Percentiles rank a stretch among this genome's conserved stretches.
Conservation (phyloP, 2,888 invertebrate species). For the Hoplodrina blanda region DNA sequence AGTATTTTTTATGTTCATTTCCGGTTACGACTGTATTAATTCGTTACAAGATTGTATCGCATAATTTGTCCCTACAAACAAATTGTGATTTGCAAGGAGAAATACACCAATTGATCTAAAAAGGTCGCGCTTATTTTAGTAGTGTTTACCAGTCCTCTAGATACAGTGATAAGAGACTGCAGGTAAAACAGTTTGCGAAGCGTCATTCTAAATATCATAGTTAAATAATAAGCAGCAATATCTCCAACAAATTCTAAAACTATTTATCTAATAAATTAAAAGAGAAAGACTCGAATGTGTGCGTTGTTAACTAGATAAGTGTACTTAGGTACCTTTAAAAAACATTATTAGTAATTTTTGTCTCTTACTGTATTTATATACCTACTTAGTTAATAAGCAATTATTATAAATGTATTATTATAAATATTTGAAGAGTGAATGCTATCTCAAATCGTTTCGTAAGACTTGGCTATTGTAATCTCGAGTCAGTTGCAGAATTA, state of each 20-base stretch:
- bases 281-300: neutral
- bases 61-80: neutral
- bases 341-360: constrained; percentile 3
- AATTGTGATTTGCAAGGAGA: constrained; percentile 1
- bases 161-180: neutral
- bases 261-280: neutral
- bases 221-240: constrained; percentile 3
- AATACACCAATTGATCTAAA: neutral
- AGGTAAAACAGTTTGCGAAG: neutral
- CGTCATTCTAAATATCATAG: neutral
- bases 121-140: neutral
- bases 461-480: constrained; percentile 16
- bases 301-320: neutral
- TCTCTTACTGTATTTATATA: neutral
- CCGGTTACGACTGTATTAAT: constrained; percentile 1
- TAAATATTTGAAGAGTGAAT: constrained; percentile 15
- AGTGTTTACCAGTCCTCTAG: neutral
- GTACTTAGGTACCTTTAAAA: constrained; percentile 1
- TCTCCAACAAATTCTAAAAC: constrained; percentile 5
- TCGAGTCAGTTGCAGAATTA: constrained; percentile 29
- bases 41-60: neutral
- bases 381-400: neutral
- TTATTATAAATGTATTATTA: neutral
- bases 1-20: neutral
- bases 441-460: constrained; percentile 18